A percentile compares a stretch with the other conserved stretches of the same genome.
These are phyloP conservation scores for Tiaroga cobitis DNA, from an alignment of 2,797 vertebrate genomes.

Conservation along the genomic window DNA sequence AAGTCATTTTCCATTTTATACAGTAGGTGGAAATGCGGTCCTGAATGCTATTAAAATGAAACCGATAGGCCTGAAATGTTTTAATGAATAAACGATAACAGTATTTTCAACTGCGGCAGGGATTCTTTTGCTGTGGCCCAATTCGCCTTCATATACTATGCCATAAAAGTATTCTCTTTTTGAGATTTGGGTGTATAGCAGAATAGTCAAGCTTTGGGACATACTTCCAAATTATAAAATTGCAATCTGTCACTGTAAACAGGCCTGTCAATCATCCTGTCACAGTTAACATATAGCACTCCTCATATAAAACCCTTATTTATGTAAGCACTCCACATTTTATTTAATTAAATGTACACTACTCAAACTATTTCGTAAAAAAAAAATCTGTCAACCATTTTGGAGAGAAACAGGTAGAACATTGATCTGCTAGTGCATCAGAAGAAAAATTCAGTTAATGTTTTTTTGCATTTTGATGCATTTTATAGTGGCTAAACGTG, in stretches of 20 bases:
- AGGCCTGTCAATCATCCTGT: neutral
- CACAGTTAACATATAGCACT: neutral
- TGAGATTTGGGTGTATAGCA: neutral
- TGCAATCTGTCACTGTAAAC: neutral
- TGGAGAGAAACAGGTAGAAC: neutral
- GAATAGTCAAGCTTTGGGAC: neutral
- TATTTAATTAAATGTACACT: neutral
- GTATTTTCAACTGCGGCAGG: neutral
- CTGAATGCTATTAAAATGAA: conserved; percentile 53
- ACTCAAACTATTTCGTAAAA: neutral
- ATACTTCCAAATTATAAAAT: neutral
- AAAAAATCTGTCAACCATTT: neutral
- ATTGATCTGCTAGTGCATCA: neutral
- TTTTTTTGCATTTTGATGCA: neutral
- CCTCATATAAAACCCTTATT: neutral
- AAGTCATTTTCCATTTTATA: conserved; percentile 50
- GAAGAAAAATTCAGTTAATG: too few relatives aligned
- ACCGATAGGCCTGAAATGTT: conserved; percentile 26
- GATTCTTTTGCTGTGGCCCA: neutral
- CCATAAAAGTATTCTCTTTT: neutral
- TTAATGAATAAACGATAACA: conserved; percentile 31
- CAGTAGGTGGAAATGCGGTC: conserved; percentile 49
- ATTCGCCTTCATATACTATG: neutral
- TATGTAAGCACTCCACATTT: neutral
- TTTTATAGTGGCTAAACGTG: neutral